phyloP scores from a whole-genome alignment of 1,140 invertebrate species.

The Physella acuta region DNA sequence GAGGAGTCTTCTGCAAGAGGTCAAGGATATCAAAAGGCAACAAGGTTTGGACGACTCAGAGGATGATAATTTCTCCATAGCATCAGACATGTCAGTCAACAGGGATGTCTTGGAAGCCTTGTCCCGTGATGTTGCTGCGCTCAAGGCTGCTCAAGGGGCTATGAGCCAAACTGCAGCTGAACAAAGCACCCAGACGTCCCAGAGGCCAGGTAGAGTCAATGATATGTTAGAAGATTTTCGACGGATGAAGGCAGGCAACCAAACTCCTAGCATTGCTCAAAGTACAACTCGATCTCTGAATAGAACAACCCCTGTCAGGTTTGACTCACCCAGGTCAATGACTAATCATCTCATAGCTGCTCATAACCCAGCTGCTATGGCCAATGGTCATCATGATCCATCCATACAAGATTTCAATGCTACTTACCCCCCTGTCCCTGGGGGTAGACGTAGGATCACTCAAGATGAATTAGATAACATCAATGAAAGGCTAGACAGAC shows the following conservation, averaged over 20 bases:
- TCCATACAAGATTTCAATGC: slow-evolving; percentile 31
- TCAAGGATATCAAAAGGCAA: slow-evolving; percentile 49
- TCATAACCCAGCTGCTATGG: neutral
- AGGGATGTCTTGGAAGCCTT: slow-evolving; percentile 42
- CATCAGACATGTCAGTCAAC: slow-evolving; percentile 38
- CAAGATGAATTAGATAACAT: slow-evolving; percentile 49
- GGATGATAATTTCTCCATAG: slow-evolving; percentile 38
- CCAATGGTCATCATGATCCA: slow-evolving; percentile 33
- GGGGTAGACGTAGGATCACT: slow-evolving; percentile 34
- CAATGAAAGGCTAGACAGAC: slow-evolving; percentile 42
- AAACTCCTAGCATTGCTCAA: slow-evolving; percentile 27
- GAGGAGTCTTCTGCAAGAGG: slow-evolving; percentile 46
- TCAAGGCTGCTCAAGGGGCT: slow-evolving; percentile 38
- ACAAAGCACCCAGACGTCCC: slow-evolving; percentile 47
- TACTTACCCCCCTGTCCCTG: slow-evolving; percentile 26
- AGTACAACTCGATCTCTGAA: slow-evolving; percentile 32
- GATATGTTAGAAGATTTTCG: slow-evolving; percentile 47
- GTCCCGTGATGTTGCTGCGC: slow-evolving; percentile 39
- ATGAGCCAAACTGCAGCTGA: slow-evolving; percentile 44
- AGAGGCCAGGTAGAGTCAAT: slow-evolving; percentile 40
- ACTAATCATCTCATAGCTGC: slow-evolving; percentile 13
- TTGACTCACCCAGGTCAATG: slow-evolving; percentile 27
- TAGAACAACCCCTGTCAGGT: slow-evolving; percentile 27
- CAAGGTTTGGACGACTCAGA: slow-evolving; percentile 39
- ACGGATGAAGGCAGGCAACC: slow-evolving; percentile 35